These are phyloP conservation scores for Shinisaurus crocodilurus DNA, from an alignment of 2,113 vertebrate genomes.

Conservation along the genomic window DNA sequence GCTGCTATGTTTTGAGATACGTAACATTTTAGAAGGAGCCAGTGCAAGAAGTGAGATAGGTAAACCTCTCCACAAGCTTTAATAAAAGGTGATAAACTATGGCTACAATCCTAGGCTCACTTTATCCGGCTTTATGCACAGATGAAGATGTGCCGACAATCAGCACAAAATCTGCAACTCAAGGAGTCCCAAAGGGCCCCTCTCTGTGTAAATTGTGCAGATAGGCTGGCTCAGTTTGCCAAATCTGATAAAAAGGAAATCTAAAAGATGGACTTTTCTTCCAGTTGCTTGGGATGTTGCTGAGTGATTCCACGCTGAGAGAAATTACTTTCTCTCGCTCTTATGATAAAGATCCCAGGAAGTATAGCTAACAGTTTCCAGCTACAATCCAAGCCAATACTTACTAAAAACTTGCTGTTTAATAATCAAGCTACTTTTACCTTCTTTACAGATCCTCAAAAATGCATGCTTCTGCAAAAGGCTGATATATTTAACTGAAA, in stretches of 20 bases:
- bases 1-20: not conserved
- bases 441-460: not conserved
- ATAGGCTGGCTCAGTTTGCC: not conserved
- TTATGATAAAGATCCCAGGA: not conserved
- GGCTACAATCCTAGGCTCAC: too few relatives aligned
- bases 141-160: not conserved
- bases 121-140: not conserved
- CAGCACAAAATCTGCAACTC: too few relatives aligned
- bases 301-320: not conserved
- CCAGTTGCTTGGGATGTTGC: not conserved
- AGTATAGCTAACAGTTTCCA: not conserved
- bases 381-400: not conserved
- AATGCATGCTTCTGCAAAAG: not conserved
- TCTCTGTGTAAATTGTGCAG: not conserved
- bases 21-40: not conserved
- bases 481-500: not conserved
- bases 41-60: not conserved
- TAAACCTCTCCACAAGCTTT: not conserved
- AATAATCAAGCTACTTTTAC: not conserved
- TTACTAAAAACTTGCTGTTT: not conserved
- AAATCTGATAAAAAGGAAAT: not conserved
- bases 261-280: not conserved
- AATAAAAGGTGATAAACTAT: not conserved
- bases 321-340: too few relatives aligned
- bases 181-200: not conserved